A percentile compares a stretch with the other conserved stretches of the same genome.
These are phyloP conservation scores for Calosoma granatense DNA, from an alignment of 1,140 invertebrate genomes.

Conservation along the genomic window DNA sequence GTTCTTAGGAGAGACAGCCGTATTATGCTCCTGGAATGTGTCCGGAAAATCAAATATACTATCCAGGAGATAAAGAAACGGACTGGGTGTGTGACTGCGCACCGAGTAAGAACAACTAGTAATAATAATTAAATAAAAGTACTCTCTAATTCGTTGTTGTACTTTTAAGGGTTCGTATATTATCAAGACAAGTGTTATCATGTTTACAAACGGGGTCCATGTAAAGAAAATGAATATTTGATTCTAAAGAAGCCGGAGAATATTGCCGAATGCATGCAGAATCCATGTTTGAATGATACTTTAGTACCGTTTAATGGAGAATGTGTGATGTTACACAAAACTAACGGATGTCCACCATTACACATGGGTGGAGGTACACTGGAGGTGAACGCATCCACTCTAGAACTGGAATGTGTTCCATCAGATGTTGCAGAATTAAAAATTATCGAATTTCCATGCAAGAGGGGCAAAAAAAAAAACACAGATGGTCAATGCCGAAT, in stretches of 20 bases:
- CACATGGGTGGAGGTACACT: constrained; percentile 23
- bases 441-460: constrained; percentile 19
- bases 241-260: constrained; percentile 39
- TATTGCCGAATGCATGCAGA: constrained; percentile 45
- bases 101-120: constrained; percentile 34
- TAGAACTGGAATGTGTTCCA: constrained; percentile 35
- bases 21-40: constrained; percentile 44
- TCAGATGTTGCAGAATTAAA: not conserved
- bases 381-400: constrained; percentile 39
- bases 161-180: constrained; percentile 45
- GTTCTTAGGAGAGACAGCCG: constrained; percentile 41
- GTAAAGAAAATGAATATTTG: constrained; percentile 41
- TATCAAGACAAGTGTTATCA: constrained; percentile 49
- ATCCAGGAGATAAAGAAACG: constrained; percentile 46
- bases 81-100: constrained; percentile 59
- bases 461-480: constrained; percentile 29
- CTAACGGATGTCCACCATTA: constrained; percentile 31
- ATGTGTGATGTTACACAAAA: constrained; percentile 40
- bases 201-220: constrained; percentile 52
- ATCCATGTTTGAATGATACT: constrained; percentile 43
- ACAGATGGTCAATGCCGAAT: constrained; percentile 25
- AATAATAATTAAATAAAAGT: too few species aligned
- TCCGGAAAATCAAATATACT: constrained; percentile 48
- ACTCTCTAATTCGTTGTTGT: not conserved
- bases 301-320: constrained; percentile 37